Base-by-base conservation (phyloP, 2,888 invertebrate genomes). In the Drosophila lacicola region DNA sequence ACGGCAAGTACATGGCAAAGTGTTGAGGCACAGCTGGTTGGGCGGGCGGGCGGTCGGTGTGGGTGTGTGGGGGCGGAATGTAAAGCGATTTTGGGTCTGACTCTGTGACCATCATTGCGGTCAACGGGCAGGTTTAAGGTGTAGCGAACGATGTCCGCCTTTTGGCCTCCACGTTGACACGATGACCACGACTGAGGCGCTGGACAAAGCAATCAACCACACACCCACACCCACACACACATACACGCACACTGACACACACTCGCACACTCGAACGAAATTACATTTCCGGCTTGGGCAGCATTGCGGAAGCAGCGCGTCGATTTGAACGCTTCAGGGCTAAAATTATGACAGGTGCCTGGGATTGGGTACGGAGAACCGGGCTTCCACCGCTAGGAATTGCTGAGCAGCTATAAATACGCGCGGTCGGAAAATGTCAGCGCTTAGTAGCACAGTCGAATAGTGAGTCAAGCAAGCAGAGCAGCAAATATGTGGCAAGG, bases 81-180 rank as follows among this genome's bases (percentile, higher is more conserved):
- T 74, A 75, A 75, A 78, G 68, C 79, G 74, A 74, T 75, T 88
- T 90, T 84, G 79, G 77, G 84, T 69, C 71, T 80, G 80, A 77
- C 84, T 70, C 74, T 62, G 68, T 79, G 88, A 74, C 88, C 88
- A 87, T 88, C 88, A 68, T 74, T 84, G 82, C 82, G 89, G 89
- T 83, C 88, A 89, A 80, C 58, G 63, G 64, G 87, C 68, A 61
- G 72, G 74, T 60, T 77, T 74, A 74, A 89, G 87, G 87, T 84
- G 83, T 86, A 85, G 84, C 85, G 82, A 84, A 78, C 84, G 72
- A 74, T 81, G 87, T 70, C 71, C 69, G 75, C 69, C 69, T 87
- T 72, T 66, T 76, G 87, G 80, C 89, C 86, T 78, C 70, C 56
- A 72, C 68, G 75, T 74, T 87, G 81, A 80, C 87, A 67, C 73